Conservation (phyloP, 2,888 invertebrate genomes). For the Sarcophaga subvicina region DNA sequence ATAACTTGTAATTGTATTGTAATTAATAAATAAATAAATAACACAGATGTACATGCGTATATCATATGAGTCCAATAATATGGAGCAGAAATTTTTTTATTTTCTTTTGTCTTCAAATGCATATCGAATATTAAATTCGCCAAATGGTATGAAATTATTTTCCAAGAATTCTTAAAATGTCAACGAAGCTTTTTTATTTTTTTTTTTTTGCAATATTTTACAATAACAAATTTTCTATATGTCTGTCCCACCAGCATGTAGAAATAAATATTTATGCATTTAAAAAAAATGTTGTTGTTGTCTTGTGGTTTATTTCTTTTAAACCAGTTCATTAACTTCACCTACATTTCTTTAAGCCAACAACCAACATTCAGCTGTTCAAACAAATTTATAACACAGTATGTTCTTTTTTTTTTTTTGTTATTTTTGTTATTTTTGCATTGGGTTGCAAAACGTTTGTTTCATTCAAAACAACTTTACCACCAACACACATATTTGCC, state of each 20-base stretch:
- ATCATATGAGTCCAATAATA: too few relatives aligned
- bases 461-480: conserved; percentile 20
- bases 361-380: conserved; percentile 30
- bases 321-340: conserved; percentile 63
- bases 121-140: too few relatives aligned
- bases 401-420: background rate
- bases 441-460: conserved; percentile 32
- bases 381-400: conserved; percentile 6
- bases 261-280: background rate
- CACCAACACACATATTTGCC: background rate
- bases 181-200: too few relatives aligned
- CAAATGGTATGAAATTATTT: too few relatives aligned
- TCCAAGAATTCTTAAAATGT: too few relatives aligned
- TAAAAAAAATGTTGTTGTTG: background rate
- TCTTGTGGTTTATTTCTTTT: conserved; percentile 26
- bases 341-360: conserved; percentile 31
- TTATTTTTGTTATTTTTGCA: background rate
- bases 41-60: too few relatives aligned
- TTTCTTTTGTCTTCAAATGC: too few relatives aligned
- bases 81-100: too few relatives aligned
- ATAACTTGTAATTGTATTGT: too few relatives aligned
- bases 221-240: too few relatives aligned
- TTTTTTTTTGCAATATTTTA: too few relatives aligned
- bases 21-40: too few relatives aligned
- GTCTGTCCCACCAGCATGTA: background rate